phyloP scores from a whole-genome alignment of 2,797 vertebrate species.

The Ceyx erithaca region DNA sequence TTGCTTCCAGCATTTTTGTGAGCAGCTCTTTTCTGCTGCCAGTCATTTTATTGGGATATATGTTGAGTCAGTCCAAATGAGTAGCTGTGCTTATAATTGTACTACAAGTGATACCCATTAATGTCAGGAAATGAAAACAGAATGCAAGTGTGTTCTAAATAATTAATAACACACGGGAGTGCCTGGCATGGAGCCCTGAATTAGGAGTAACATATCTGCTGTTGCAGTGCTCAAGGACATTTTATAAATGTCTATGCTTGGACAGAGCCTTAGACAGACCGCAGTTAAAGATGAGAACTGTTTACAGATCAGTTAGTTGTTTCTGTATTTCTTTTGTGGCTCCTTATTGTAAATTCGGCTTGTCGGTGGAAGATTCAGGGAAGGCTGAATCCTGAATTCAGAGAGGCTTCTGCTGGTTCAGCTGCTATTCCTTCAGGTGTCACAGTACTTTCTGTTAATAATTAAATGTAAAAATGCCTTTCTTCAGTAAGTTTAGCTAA shows the following conservation, averaged over 20 bases:
- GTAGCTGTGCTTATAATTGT: slow-evolving; percentile 5
- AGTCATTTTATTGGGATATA: background rate
- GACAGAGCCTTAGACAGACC: background rate
- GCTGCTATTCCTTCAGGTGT: background rate
- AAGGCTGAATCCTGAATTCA: background rate
- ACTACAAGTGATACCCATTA: background rate
- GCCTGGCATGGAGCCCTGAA: background rate
- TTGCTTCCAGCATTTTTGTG: background rate
- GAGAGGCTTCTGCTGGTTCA: background rate
- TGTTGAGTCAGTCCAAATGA: background rate
- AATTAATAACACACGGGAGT: background rate
- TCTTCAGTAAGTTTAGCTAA: background rate
- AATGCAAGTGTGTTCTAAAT: background rate
- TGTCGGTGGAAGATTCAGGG: background rate
- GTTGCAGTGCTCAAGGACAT: background rate
- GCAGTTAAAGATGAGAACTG: background rate
- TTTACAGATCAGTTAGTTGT: background rate
- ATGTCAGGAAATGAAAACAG: slow-evolving; percentile 17
- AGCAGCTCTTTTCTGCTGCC: background rate
- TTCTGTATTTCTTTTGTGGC: background rate
- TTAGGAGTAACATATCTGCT: background rate
- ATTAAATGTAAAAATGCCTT: background rate
- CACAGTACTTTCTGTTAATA: background rate
- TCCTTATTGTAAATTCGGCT: background rate
- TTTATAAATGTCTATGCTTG: background rate